Evolutionary conservation across 53 echinoderm and acorn worm species (phyloP).

Genomic region (Echinarachnius parma): DNA sequence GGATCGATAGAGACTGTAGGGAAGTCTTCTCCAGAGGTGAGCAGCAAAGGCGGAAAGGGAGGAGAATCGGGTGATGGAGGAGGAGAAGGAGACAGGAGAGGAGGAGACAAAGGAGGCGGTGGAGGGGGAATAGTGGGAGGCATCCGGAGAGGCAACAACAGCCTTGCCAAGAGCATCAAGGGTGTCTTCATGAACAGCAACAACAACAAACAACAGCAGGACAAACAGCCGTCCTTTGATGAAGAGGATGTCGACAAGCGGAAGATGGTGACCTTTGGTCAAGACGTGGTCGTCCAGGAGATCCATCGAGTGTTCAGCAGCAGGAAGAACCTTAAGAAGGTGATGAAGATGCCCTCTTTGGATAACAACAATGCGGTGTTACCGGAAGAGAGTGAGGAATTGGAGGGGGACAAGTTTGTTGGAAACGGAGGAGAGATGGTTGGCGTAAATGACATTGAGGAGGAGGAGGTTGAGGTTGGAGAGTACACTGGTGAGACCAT

Average conservation of each 20-base stretch:
- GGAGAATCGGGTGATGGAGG: background rate
- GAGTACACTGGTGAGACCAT: slow-evolving; percentile 3
- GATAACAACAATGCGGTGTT: slow-evolving; percentile 7
- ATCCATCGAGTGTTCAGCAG: slow-evolving; percentile 33
- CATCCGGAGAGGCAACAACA: background rate
- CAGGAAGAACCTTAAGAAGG: slow-evolving; percentile 14
- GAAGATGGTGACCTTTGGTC: slow-evolving; percentile 35
- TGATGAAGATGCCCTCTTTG: background rate
- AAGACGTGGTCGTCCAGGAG: slow-evolving; percentile 34
- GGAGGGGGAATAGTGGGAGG: background rate
- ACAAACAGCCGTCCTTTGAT: background rate
- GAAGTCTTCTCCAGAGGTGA: too few relatives aligned
- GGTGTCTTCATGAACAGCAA: slow-evolving; percentile 41
- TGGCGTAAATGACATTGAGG: background rate
- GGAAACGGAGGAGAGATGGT: background rate
- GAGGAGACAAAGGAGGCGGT: background rate
- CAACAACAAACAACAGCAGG: slow-evolving; percentile 25
- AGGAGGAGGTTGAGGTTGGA: background rate
- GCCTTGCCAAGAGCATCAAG: slow-evolving; percentile 29
- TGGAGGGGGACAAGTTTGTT: background rate
- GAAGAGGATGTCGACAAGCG: slow-evolving; percentile 20
- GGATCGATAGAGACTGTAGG: background rate
- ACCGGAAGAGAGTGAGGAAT: slow-evolving; percentile 20
- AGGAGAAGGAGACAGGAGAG: slow-evolving; percentile 7
- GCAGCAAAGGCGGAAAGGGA: background rate